Percentiles rank a stretch among this genome's conserved stretches.
Evolutionary conservation across 2,888 invertebrate genomes (phyloP).

Genomic region (Pseudococcus longispinus): DNA sequence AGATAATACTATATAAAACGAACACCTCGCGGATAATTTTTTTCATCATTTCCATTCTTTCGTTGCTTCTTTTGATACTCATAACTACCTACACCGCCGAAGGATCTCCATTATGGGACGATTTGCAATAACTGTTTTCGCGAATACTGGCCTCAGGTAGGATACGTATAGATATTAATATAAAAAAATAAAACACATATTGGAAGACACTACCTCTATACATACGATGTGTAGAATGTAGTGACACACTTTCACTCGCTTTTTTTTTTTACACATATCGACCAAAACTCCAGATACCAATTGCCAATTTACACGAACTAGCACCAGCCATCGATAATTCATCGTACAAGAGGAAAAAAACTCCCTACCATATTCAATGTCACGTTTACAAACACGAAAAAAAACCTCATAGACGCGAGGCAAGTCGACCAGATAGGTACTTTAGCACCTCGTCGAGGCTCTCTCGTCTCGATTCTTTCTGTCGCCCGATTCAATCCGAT

Average conservation of each 20-base stretch:
- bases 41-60: not conserved
- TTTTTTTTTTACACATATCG: not conserved
- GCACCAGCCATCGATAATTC: not conserved
- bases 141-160: not conserved
- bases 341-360: not conserved
- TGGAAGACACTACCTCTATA: not conserved
- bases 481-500: not conserved
- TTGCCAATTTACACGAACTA: not conserved
- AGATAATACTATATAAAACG: not conserved
- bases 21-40: not conserved
- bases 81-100: not conserved
- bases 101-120: not conserved
- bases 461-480: not conserved
- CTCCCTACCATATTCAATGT: not conserved
- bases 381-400: not conserved
- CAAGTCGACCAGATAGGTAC: not conserved
- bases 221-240: not conserved
- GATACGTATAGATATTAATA: not conserved
- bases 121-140: not conserved
- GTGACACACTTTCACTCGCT: conserved; percentile 22
- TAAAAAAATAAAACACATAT: not conserved
- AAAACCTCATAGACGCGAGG: not conserved
- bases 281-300: not conserved
- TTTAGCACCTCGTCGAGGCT: not conserved
- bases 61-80: not conserved